Evolutionary conservation across 2,797 vertebrate species (phyloP), one percentile per base, ranked within the genome.

Genomic region (Myotis daubentonii): DNA sequence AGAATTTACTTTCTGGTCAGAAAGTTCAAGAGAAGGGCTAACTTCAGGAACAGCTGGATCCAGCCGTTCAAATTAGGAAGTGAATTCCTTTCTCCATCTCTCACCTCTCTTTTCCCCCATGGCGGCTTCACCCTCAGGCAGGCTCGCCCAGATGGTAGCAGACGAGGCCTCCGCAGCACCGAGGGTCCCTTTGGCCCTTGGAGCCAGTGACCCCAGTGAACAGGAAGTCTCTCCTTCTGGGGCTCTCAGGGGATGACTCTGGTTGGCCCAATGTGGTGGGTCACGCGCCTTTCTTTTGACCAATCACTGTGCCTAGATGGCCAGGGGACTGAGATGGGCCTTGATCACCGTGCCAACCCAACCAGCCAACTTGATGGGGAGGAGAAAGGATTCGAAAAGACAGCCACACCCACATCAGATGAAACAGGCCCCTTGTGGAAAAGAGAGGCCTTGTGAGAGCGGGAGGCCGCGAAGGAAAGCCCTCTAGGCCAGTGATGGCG

Each of bases 221-320:
- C 44, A 81, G 41, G 5, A n/a, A 57, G 22, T 2, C 1, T 75
- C 25, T 60, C 53, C 74, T 80, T 65, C 65, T 47, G 22, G 65
- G 23, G 80, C 8, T 79, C 78, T 76, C 38, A 28, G 71, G 9
- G 3, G 12, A 81, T 10, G 23, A 22, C 49, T 47, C 15, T 20
- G 30, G 65, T 49, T 41, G n/a, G 36, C 19, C 49, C 72, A 55
- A 0, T 0, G 0, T 22, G 38, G 0, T 22, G 38, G 3, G 22
- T 75, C 62, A 41, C 1, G 9, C 57, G 76, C 38, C 74, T 30
- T 9, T 20, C 5, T 55, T 76, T 89, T 5, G 23, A 47, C 86
- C 74, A 62, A 20, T 38, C 3, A 49, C 74, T 74, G 28, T 82
- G 44, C 57, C 60, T 25, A 76, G 51, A 66, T 19, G 25, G 5